Evolutionary conservation across 2,888 invertebrate genomes (phyloP).

Genomic region (Cephalotes varians): DNA sequence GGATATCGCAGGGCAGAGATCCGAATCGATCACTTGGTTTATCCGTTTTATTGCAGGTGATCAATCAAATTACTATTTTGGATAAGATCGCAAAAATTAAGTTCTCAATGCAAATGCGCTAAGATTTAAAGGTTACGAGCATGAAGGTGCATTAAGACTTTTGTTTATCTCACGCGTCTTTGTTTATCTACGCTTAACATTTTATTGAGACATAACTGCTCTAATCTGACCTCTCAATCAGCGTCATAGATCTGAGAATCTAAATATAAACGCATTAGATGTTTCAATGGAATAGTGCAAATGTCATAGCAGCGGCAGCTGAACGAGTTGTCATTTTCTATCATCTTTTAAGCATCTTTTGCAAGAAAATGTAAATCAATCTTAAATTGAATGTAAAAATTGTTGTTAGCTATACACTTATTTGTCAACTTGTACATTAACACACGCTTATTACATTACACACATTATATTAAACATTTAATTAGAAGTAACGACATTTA

Average conservation of each 20-base stretch:
- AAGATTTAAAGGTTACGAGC: conserved; percentile 11
- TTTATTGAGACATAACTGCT: conserved; percentile 15
- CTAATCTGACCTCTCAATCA: neutral
- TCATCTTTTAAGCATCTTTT: neutral
- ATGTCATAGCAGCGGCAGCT: neutral
- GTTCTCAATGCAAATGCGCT: conserved; percentile 26
- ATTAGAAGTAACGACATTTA: neutral
- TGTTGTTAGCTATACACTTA: neutral
- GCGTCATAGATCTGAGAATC: conserved; percentile 1
- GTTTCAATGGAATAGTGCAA: conserved; percentile 17
- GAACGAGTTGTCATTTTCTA: neutral
- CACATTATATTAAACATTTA: neutral
- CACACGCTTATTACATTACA: neutral
- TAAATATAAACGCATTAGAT: neutral
- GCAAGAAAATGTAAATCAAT: neutral
- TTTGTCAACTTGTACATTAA: neutral
- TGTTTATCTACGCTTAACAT: conserved; percentile 11
- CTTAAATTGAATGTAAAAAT: neutral
- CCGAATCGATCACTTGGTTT: conserved; percentile 23
- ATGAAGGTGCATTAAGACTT: conserved; percentile 1
- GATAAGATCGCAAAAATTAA: conserved; percentile 32
- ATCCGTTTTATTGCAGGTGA: conserved; percentile 5
- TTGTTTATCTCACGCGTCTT: neutral
- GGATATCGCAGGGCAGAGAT: neutral
- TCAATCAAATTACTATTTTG: neutral